phyloP scores from a whole-genome alignment of 2,797 vertebrate species.

The Adelosebastes latens region DNA sequence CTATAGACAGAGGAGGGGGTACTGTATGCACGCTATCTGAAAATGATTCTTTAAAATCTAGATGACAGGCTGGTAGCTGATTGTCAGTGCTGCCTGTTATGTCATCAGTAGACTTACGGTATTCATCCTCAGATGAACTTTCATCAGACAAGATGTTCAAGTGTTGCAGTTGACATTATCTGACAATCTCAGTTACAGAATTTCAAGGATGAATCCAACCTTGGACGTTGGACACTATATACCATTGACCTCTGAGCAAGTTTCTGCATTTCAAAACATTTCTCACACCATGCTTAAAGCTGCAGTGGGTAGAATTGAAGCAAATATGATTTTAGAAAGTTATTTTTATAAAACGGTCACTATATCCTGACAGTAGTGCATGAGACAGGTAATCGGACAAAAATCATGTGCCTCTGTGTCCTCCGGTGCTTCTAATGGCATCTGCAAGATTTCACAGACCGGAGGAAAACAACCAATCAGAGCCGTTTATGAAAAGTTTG shows the following conservation, averaged over 20 bases:
- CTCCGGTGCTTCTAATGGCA: too few species aligned
- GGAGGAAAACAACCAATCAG: too few species aligned
- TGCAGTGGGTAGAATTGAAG: too few species aligned
- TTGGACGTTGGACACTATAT: background rate
- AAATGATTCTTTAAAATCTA: conserved; percentile 33
- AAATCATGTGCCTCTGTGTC: too few species aligned
- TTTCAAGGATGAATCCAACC: background rate
- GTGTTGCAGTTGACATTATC: background rate
- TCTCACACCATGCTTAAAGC: too few species aligned
- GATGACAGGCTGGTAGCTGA: background rate
- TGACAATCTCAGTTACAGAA: background rate
- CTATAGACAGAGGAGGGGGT: conserved; percentile 7
- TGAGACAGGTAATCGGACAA: too few species aligned
- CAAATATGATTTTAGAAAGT: too few species aligned
- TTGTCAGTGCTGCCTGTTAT: background rate
- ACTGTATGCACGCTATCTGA: conserved; percentile 4
- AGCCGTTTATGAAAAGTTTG: too few species aligned
- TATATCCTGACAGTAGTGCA: too few species aligned
- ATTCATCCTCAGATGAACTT: conserved; percentile 13
- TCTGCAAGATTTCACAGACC: too few species aligned
- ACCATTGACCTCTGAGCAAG: background rate
- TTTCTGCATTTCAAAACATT: too few species aligned
- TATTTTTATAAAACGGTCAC: too few species aligned
- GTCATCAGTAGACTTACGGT: background rate
- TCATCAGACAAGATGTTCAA: background rate